phyloP scores from a whole-genome alignment of 1,140 invertebrate species.

The Eumeta japonica region DNA sequence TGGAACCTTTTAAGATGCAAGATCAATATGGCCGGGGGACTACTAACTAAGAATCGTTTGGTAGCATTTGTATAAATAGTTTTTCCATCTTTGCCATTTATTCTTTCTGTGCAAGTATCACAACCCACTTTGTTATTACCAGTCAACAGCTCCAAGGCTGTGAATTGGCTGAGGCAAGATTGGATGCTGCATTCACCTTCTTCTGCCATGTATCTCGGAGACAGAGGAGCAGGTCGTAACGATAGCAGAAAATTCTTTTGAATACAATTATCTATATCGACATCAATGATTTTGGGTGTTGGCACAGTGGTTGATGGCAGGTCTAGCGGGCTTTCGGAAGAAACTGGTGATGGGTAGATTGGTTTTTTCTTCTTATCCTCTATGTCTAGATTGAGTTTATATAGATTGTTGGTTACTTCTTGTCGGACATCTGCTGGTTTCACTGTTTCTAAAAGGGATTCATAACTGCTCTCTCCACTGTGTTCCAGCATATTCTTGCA shows the following conservation, averaged over 20 bases:
- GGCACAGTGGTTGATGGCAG: constrained; percentile 17
- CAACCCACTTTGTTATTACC: constrained; percentile 92
- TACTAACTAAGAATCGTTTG: constrained; percentile 88
- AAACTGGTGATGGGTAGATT: constrained; percentile 17
- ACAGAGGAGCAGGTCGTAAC: constrained; percentile 51
- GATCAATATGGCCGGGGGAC: constrained; percentile 89
- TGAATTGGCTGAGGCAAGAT: constrained; percentile 90
- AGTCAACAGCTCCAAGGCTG: constrained; percentile 80
- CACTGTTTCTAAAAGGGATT: constrained; percentile 19
- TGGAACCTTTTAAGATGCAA: constrained; percentile 92
- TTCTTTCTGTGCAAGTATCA: constrained; percentile 80
- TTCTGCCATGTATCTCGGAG: constrained; percentile 67
- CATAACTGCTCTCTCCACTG: constrained; percentile 36
- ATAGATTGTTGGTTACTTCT: constrained; percentile 20
- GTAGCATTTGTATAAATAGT: constrained; percentile 86
- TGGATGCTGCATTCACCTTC: constrained; percentile 80
- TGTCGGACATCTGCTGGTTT: constrained; percentile 15
- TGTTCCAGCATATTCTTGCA: constrained; percentile 33
- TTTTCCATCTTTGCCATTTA: constrained; percentile 66
- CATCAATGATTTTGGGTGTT: constrained; percentile 23
- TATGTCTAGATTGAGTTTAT: constrained; percentile 29
- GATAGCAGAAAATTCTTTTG: constrained; percentile 24
- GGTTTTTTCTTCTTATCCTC: constrained; percentile 26
- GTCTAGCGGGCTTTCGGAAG: constrained; percentile 11
- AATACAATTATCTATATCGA: constrained; percentile 20